Base-by-base conservation (phyloP, 2,888 invertebrate species). In the Lasioglossum zephyrum region DNA sequence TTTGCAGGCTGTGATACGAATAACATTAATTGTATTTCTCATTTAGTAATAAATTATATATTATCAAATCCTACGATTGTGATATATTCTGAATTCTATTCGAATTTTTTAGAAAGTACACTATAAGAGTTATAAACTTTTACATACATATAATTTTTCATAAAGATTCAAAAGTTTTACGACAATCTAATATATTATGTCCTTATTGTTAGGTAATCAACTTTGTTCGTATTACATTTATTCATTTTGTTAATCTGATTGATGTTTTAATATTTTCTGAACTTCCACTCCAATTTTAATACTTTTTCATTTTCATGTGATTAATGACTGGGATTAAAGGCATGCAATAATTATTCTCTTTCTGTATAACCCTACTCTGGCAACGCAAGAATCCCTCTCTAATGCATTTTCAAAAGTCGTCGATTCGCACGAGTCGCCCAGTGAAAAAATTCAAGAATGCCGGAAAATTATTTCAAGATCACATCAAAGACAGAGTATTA, bases 391-490 rank as follows among this genome's bases (percentile, higher is more conserved):
- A 11, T 44, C 41, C 16, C 5, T 63, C 16, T 22, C 16, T 60
- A n/a, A 8, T 44, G 18, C 3, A n/a, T 70, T n/a, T n/a, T 41
- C 8, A 13, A 11, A 70, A 11, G 13, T 44, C 11, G n/a, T 70
- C 26, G 13, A 70, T 44, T 16, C 9, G 39, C 2, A 0, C n/a
- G 44, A 13, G 13, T 41, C 70, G n/a, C n/a, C 11, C 44, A 6
- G n/a, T 44, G 39, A 41, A 72, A 26, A 44, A 1, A 44, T 44
- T 44, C 44, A 44, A 72, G 70, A 44, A 44, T 44, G 6, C 26
- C 41, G 44, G 44, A 44, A 72, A 44, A 72, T 72, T 72, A 44
- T 72, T 72, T 36, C n/a, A 44, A 44, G 44, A 72, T 72, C 44
- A 44, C 44, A 44, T 72, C 70, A 44, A 72, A 72, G 70, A 44